Percentiles rank a stretch among this genome's conserved stretches.
phyloP scores from a whole-genome alignment of 2,797 vertebrate species.

The Dromococcyx pavoninus region DNA sequence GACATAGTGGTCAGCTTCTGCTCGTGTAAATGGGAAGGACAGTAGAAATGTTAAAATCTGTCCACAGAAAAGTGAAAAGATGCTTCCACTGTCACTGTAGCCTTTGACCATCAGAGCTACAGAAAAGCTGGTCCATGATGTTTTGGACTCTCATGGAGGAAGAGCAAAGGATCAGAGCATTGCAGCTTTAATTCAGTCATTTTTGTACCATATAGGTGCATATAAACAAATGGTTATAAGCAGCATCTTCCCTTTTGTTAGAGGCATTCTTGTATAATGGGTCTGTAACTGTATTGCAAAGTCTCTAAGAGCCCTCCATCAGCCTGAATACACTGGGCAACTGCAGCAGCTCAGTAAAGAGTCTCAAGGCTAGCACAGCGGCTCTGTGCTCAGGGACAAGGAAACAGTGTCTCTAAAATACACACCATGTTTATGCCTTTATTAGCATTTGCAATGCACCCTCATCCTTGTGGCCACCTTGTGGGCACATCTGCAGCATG shows the following conservation, averaged over 20 bases:
- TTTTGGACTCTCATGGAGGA: not conserved
- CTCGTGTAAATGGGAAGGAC: not conserved
- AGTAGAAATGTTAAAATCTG: not conserved
- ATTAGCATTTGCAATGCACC: not conserved
- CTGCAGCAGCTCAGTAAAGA: not conserved
- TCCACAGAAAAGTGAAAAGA: not conserved
- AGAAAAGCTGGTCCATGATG: not conserved
- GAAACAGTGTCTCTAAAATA: not conserved
- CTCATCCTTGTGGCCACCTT: not conserved
- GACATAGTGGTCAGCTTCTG: not conserved
- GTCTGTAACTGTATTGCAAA: not conserved
- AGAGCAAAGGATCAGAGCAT: not conserved
- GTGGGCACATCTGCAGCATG: not conserved
- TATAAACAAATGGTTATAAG: not conserved
- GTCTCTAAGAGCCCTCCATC: not conserved
- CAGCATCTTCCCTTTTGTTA: not conserved
- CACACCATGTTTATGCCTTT: not conserved
- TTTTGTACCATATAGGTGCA: not conserved
- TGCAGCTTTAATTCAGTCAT: not conserved
- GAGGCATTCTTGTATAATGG: not conserved
- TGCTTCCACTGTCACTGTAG: not conserved
- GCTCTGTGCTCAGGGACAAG: not conserved
- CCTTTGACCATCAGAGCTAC: not conserved
- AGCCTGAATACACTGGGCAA: not conserved
- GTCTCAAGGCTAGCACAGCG: not conserved